Percentiles rank a stretch among this genome's conserved stretches.
phyloP scores from a whole-genome alignment of 2,888 invertebrate species.

The Andrena chrysosceles region DNA sequence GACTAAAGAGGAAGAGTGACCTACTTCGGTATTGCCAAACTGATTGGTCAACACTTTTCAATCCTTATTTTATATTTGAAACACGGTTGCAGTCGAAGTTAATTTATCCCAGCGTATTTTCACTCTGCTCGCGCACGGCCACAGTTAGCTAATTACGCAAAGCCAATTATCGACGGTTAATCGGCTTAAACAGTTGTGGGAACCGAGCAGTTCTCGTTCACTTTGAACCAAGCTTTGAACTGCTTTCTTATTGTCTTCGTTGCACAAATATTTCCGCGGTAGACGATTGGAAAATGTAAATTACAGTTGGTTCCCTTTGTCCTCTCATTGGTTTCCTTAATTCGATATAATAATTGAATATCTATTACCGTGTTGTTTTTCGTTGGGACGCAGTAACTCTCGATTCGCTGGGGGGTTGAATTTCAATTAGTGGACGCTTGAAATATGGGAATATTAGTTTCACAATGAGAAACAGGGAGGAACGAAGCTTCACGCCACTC shows the following conservation, averaged over 20 bases:
- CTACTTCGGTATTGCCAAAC: no score
- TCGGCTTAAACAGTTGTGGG: conserved; percentile 5
- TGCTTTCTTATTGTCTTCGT: background rate
- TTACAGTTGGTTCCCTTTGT: background rate
- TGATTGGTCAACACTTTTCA: no score
- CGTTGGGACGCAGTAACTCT: no score
- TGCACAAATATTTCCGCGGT: conserved; percentile 7
- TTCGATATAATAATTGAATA: background rate
- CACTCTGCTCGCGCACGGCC: background rate
- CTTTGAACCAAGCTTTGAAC: conserved; percentile 23
- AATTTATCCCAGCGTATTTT: background rate
- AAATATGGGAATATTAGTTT: background rate
- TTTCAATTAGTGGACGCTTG: no score
- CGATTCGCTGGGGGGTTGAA: no score
- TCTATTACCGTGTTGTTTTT: background rate
- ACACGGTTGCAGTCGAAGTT: conserved; percentile 12
- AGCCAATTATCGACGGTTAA: conserved; percentile 32
- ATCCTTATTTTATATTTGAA: background rate
- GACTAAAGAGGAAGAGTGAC: no score
- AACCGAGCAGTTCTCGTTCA: background rate
- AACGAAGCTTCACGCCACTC: background rate
- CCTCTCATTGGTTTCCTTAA: background rate
- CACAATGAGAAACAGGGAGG: background rate
- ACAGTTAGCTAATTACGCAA: background rate
- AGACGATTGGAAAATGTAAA: background rate